phyloP scores from a whole-genome alignment of 2,797 vertebrate genomes.

The Oreonectes daqikongensis region DNA sequence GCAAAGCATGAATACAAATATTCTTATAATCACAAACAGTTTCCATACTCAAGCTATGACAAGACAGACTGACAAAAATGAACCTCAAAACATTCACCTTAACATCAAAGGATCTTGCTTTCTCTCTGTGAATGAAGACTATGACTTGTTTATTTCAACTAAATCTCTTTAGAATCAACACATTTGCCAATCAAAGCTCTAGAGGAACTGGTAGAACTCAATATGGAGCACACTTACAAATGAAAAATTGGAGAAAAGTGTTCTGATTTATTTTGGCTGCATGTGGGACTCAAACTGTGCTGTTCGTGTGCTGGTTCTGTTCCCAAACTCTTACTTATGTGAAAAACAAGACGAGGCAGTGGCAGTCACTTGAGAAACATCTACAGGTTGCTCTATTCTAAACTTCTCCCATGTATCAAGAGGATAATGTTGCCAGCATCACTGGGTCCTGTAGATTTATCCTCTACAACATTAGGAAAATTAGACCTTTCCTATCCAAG shows the following conservation, averaged over 20 bases:
- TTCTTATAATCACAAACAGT: neutral
- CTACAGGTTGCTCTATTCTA: neutral
- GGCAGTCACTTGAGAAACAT: neutral
- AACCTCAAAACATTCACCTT: neutral
- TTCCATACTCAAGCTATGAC: neutral
- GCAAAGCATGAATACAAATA: neutral
- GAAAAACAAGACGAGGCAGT: neutral
- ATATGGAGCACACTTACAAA: neutral
- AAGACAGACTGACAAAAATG: neutral
- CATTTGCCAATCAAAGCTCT: neutral
- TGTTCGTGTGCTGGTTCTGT: slow-evolving; percentile 5
- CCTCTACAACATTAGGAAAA: too few species aligned
- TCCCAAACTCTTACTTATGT: neutral
- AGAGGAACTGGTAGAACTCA: neutral
- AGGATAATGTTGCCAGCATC: too few species aligned
- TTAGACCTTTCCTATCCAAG: too few species aligned
- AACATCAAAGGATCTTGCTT: neutral
- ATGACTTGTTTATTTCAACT: neutral
- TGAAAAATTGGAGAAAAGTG: neutral
- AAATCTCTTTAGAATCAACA: neutral
- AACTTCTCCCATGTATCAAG: neutral
- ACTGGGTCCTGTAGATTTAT: too few species aligned
- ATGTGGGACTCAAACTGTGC: neutral
- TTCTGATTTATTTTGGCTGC: neutral
- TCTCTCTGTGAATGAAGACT: neutral